Conservation (phyloP, 2,888 invertebrate genomes). For the Eilema depressum region DNA sequence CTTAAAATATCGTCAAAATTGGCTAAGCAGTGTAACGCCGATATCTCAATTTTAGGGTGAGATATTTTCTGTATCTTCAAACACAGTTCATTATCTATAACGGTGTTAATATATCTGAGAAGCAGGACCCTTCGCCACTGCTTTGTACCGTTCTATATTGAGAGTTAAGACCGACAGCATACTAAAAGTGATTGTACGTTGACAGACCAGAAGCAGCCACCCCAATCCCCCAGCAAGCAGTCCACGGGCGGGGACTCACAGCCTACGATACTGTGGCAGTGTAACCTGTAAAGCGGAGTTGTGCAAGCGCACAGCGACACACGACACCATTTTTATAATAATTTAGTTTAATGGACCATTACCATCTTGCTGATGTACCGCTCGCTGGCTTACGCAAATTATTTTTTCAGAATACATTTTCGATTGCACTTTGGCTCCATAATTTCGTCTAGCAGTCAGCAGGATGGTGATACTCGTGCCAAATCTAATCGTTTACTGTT, state of each 20-base stretch:
- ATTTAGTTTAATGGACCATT: slow-evolving; percentile 62
- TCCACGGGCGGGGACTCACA: slow-evolving; percentile 94
- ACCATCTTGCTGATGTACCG: slow-evolving; percentile 69
- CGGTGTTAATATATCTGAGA: background rate
- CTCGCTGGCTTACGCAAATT: slow-evolving; percentile 51
- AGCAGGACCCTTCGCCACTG: slow-evolving; percentile 5
- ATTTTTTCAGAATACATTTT: slow-evolving; percentile 47
- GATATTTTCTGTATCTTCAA: background rate
- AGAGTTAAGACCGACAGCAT: background rate
- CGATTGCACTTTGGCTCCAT: slow-evolving; percentile 51
- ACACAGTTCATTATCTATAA: background rate
- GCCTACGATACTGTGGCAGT: slow-evolving; percentile 99
- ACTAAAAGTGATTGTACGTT: slow-evolving; percentile 38
- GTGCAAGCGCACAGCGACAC: slow-evolving; percentile 51
- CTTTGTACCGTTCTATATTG: background rate
- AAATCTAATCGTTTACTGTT: slow-evolving; percentile 59
- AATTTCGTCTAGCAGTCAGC: slow-evolving; percentile 61
- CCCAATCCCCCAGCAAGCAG: slow-evolving; percentile 93
- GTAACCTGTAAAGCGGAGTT: slow-evolving; percentile 92
- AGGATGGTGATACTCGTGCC: slow-evolving; percentile 75
- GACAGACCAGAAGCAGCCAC: slow-evolving; percentile 95
- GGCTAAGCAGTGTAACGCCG: background rate
- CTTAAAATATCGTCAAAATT: background rate
- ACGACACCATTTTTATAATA: slow-evolving; percentile 43
- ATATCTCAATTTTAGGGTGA: background rate